Base-by-base conservation (phyloP, 1,140 invertebrate species). In the Teleogryllus occipitalis region DNA sequence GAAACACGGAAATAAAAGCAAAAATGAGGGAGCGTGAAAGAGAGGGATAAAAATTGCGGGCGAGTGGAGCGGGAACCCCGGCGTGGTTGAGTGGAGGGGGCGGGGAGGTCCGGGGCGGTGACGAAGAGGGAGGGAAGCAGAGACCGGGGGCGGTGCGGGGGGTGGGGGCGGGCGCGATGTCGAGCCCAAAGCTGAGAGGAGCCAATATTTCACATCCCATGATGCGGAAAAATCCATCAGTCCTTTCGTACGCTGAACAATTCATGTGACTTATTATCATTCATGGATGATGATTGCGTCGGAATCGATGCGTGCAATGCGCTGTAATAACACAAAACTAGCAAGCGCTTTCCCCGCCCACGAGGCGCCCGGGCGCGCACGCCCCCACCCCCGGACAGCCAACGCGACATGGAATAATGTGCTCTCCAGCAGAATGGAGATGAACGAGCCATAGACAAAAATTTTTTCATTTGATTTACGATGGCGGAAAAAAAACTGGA, bases 251-350 rank as follows among this genome's bases (percentile, higher is more conserved):
- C 54, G 2, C 7, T 65, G 1, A 65, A 65, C 54, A 65, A 65
- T 65, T 65, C 54, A 65, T 65, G 1, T 65, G 54, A 65, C 54
- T 65, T 65, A 65, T 65, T 65, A 65, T 65, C 54, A 65, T 65
- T 65, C 54, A 7, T 3, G 54, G 54, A 65, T 65, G 54, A 65
- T 65, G 54, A 65, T 65, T 65, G 54, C 54, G 54, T 65, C 54
- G 54, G 54, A 65, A 65, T 65, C 54, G 54, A 65, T 65, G 54
- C 54, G 18, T 65, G 54, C 54, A 65, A 65, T 65, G 54, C 54
- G 54, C 54, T 54, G 54, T 65, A 65, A 65, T 65, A 65, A 65
- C 54, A 65, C 54, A 65, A 65, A 65, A 65, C 54, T 65, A 65
- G 54, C 54, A 65, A 65, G 54, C 54, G 54, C 54, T 39, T 39